Evolutionary conservation across 2,797 vertebrate genomes (phyloP).

Genomic region (Pangasius mekongensis): DNA sequence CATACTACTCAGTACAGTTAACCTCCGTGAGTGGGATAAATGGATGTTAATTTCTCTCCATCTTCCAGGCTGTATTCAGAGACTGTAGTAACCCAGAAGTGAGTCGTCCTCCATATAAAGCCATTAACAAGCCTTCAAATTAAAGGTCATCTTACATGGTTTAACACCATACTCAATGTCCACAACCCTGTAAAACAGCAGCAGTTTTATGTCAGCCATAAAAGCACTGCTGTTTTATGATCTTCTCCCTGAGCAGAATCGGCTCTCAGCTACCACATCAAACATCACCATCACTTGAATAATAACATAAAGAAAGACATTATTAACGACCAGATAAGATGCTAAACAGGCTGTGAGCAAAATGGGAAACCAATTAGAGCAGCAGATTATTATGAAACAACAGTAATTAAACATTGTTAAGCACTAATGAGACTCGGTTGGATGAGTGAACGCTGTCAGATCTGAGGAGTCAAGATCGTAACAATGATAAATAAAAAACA

Average conservation of each 20-base stretch:
- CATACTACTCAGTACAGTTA: neutral
- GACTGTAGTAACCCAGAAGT: neutral
- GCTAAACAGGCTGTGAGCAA: slow-evolving; percentile 33
- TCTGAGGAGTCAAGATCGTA: neutral
- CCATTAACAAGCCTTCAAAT: slow-evolving; percentile 36
- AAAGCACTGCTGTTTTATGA: slow-evolving; percentile 45
- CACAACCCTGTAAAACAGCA: slow-evolving; percentile 42
- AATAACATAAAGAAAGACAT: slow-evolving; percentile 43
- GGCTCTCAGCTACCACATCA: slow-evolving; percentile 14
- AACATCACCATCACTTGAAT: slow-evolving; percentile 37
- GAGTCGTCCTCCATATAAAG: slow-evolving; percentile 31
- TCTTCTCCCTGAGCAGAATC: neutral
- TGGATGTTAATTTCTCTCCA: neutral
- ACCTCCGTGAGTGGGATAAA: neutral
- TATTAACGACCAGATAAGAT: slow-evolving; percentile 43
- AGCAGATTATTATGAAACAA: slow-evolving; percentile 34
- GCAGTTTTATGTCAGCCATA: slow-evolving; percentile 37
- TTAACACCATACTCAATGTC: slow-evolving; percentile 40
- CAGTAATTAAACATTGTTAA: slow-evolving; percentile 39
- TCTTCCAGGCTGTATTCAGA: slow-evolving; percentile 9
- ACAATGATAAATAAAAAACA: neutral
- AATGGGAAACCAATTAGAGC: slow-evolving; percentile 35
- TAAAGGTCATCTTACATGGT: slow-evolving; percentile 19
- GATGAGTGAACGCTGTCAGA: neutral
- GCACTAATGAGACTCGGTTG: neutral